Conservation (phyloP, 2,113 vertebrate species). For the Etheostoma cragini region DNA sequence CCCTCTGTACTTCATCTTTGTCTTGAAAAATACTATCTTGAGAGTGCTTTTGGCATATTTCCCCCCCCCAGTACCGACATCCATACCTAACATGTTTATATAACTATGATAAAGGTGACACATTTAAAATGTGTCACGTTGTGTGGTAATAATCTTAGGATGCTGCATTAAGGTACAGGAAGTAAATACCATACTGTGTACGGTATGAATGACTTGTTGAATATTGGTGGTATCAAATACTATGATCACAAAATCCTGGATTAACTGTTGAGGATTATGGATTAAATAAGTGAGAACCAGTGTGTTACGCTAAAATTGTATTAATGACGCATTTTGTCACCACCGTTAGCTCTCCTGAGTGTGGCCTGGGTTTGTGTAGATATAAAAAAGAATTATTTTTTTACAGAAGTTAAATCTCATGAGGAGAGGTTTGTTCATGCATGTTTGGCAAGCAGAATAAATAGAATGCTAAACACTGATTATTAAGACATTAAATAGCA, state of each 20-base stretch:
- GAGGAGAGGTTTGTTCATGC: slow-evolving; percentile 72
- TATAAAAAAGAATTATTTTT: slow-evolving; percentile 18
- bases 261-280: not conserved
- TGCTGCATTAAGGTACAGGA: slow-evolving; percentile 18
- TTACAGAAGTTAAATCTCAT: slow-evolving; percentile 10
- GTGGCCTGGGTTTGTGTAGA: slow-evolving; percentile 16
- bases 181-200: slow-evolving; percentile 8
- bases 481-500: slow-evolving; percentile 74
- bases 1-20: not conserved
- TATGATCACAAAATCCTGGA: not conserved
- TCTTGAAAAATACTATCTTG: slow-evolving; percentile 25
- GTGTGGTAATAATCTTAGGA: slow-evolving; percentile 13
- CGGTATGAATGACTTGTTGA: slow-evolving; percentile 15
- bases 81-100: slow-evolving; percentile 17
- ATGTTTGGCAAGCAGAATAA: slow-evolving; percentile 68
- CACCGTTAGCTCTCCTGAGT: slow-evolving; percentile 11
- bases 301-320: slow-evolving; percentile 10
- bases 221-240: not conserved
- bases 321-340: not conserved
- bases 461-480: slow-evolving; percentile 53
- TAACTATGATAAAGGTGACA: not conserved
- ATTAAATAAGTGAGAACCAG: not conserved
- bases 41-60: slow-evolving; percentile 1
- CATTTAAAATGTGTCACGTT: slow-evolving; percentile 26
- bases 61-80: slow-evolving; percentile 7